Evolutionary conservation across 2,113 vertebrate species (phyloP).

Genomic region (Otis tarda): DNA sequence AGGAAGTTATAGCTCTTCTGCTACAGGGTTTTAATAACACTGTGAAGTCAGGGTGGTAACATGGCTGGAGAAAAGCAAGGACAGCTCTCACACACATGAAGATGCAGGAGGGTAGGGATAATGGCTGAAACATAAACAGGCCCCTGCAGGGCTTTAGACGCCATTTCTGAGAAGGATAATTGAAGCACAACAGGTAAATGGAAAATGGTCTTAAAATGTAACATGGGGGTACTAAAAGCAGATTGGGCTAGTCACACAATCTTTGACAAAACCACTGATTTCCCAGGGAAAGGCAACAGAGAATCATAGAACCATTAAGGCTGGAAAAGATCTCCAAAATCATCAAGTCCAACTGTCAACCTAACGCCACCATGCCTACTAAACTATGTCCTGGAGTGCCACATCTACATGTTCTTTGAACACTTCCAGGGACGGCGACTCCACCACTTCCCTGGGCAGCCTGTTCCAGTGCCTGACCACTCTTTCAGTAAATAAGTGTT

Average conservation of each 20-base stretch:
- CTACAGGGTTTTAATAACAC: background rate
- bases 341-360: no score
- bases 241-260: background rate
- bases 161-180: background rate
- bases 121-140: background rate
- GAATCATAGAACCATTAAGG: no score
- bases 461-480: no score
- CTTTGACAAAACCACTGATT: background rate
- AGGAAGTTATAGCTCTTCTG: background rate
- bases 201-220: background rate
- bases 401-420: no score
- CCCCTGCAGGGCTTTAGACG: background rate
- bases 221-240: background rate
- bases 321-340: no score
- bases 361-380: no score
- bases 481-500: no score
- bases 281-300: background rate
- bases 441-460: no score
- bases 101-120: background rate
- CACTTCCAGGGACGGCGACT: no score
- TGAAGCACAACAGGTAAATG: background rate
- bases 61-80: background rate
- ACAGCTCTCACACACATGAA: rapidly evolving
- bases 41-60: background rate
- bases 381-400: no score